Evolutionary conservation across 2,113 vertebrate genomes (phyloP).

Genomic region (Tiliqua scincoides): DNA sequence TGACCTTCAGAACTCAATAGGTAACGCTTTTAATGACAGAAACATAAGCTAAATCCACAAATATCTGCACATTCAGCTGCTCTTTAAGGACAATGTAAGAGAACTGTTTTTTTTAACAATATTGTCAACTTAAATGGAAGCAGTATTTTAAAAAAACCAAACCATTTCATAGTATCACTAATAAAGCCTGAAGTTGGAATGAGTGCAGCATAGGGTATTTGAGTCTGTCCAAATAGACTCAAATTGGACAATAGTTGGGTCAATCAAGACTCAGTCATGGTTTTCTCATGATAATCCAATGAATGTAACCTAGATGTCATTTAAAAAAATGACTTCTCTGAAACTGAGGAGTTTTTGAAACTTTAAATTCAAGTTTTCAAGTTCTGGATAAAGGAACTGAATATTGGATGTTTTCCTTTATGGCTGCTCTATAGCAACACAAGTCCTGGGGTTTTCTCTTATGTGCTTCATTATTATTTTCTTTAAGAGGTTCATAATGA

Average conservation of each 20-base stretch:
- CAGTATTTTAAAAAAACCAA: too few relatives aligned
- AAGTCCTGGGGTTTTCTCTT: neutral
- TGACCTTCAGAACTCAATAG: too few relatives aligned
- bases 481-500: neutral
- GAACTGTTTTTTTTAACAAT: too few relatives aligned
- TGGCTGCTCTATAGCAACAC: neutral
- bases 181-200: neutral
- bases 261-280: too few relatives aligned
- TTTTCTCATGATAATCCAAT: neutral
- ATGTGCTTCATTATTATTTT: neutral
- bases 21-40: too few relatives aligned
- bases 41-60: too few relatives aligned
- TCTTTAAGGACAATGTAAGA: too few relatives aligned
- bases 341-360: neutral
- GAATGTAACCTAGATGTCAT: neutral
- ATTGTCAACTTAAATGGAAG: neutral
- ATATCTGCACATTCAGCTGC: too few relatives aligned
- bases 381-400: neutral
- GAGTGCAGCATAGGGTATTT: too few relatives aligned
- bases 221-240: neutral
- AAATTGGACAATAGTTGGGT: too few relatives aligned
- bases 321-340: neutral
- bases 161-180: neutral
- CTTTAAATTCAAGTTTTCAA: neutral
- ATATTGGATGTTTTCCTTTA: neutral